Percentiles rank a stretch among this genome's conserved stretches.
These are phyloP conservation scores for Acanthurus tractus DNA, from an alignment of 2,797 vertebrate genomes.

Conservation along the genomic window DNA sequence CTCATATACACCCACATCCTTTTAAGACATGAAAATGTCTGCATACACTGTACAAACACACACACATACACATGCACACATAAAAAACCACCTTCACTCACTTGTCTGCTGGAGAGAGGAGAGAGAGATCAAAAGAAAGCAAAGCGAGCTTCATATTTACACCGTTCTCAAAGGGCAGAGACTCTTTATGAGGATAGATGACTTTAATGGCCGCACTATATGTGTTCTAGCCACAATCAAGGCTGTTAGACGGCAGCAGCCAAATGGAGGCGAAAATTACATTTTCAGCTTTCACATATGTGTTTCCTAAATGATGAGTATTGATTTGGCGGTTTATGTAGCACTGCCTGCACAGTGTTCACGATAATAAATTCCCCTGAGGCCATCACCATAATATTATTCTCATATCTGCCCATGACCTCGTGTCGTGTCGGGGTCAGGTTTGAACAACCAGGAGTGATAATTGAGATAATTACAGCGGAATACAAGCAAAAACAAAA, in stretches of 20 bases:
- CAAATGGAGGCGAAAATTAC: constrained; percentile 65
- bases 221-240: constrained; percentile 45
- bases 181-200: constrained; percentile 69
- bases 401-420: constrained; percentile 35
- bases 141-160: constrained; percentile 57
- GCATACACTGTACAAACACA: background rate
- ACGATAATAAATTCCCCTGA: constrained; percentile 56
- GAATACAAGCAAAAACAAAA: constrained; percentile 61
- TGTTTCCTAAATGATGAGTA: constrained; percentile 71
- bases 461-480: constrained; percentile 74
- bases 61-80: background rate
- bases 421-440: constrained; percentile 35
- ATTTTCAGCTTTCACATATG: constrained; percentile 69
- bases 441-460: constrained; percentile 38
- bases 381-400: constrained; percentile 35
- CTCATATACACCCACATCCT: constrained; percentile 63
- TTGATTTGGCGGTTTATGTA: constrained; percentile 62
- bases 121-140: constrained; percentile 51
- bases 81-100: constrained; percentile 22
- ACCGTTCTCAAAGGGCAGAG: constrained; percentile 34
- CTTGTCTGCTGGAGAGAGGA: constrained; percentile 15
- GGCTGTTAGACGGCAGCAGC: constrained; percentile 50
- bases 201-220: constrained; percentile 60
- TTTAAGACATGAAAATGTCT: constrained; percentile 57
- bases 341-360: constrained; percentile 28